phyloP scores from a whole-genome alignment of 2,113 vertebrate genomes.

The Tragelaphus buxtoni region DNA sequence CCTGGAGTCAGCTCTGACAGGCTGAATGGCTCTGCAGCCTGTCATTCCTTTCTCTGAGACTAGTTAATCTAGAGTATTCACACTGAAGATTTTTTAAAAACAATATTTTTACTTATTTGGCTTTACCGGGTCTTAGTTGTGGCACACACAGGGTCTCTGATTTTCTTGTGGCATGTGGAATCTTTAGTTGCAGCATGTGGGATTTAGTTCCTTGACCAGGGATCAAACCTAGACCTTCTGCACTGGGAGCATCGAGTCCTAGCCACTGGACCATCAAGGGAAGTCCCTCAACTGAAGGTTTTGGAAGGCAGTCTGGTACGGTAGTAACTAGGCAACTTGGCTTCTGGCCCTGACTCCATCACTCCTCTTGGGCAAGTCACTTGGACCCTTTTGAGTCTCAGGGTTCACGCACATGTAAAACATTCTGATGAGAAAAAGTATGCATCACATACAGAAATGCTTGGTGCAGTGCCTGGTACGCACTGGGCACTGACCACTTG shows the following conservation, averaged over 20 bases:
- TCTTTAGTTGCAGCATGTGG: not conserved
- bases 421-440: not conserved
- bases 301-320: not conserved
- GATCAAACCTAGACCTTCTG: not conserved
- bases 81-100: not conserved
- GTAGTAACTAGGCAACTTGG: not conserved
- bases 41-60: not conserved
- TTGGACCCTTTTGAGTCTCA: not conserved
- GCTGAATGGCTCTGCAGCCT: not conserved
- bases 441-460: accelerated
- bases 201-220: not conserved
- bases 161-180: not conserved
- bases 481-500: accelerated
- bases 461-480: accelerated
- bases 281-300: not conserved
- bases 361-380: not conserved
- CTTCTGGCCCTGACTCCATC: not conserved
- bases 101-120: not conserved
- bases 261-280: not conserved
- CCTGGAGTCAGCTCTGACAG: not conserved
- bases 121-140: not conserved
- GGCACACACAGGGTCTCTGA: not conserved
- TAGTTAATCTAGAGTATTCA: not conserved
- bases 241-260: not conserved
- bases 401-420: not conserved